Conservation (phyloP, 2,113 vertebrate genomes). For the Myotis lucifugus region DNA sequence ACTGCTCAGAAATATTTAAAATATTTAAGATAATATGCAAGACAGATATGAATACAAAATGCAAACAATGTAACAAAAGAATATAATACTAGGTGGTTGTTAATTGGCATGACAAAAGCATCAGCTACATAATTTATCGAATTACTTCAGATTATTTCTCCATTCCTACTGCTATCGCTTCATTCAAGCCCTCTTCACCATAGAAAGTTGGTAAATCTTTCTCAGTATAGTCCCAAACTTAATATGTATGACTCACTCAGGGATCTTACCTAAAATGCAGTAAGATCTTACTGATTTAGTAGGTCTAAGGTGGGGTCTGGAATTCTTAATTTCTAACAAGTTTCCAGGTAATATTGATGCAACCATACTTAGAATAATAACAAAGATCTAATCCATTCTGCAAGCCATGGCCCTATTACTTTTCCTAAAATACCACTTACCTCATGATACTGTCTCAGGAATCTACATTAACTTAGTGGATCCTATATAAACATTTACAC, state of each 20-base stretch:
- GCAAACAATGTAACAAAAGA: not conserved
- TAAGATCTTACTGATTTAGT: not conserved
- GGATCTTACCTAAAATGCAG: not conserved
- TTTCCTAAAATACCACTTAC: not conserved
- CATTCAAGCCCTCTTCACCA: not conserved
- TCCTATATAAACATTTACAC: not conserved
- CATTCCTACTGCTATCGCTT: not conserved
- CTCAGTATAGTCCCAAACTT: not conserved
- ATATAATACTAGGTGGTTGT: not conserved
- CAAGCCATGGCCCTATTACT: not conserved
- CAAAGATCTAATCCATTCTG: constrained; percentile 16
- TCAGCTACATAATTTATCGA: not conserved
- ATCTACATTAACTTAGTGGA: not conserved
- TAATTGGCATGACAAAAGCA: not conserved
- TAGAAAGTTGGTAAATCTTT: not conserved
- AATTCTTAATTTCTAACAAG: not conserved
- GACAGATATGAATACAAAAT: not conserved
- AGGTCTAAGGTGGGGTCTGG: not conserved
- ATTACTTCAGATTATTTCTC: not conserved
- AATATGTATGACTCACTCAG: not conserved
- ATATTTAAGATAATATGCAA: constrained; percentile 20
- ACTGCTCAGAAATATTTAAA: constrained; percentile 25
- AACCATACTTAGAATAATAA: constrained; percentile 6
- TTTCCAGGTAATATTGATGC: not conserved
- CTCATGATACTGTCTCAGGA: not conserved